Evolutionary conservation across 2,113 vertebrate species (phyloP).

Genomic region (Gopherus flavomarginatus): DNA sequence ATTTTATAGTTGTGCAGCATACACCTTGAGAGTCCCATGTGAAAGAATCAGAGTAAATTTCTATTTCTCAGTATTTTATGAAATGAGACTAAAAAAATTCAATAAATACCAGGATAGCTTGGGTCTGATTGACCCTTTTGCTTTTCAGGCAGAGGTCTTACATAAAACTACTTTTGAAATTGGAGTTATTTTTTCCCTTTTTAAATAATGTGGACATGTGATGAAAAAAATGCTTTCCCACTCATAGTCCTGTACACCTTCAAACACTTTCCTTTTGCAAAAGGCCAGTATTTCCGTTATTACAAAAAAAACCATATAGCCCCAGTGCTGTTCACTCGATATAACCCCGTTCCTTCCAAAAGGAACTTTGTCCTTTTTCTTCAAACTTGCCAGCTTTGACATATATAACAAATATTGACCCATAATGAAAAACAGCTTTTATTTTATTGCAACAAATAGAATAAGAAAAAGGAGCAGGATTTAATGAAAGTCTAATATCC

Average conservation of each 20-base stretch:
- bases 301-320: neutral
- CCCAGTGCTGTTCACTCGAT: neutral
- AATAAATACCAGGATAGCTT: accelerated
- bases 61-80: neutral
- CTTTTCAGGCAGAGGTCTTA: accelerated
- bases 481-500: neutral
- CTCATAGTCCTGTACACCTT: neutral
- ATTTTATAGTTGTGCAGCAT: accelerated
- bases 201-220: accelerated
- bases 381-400: neutral
- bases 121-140: neutral
- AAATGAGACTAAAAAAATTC: neutral
- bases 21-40: accelerated
- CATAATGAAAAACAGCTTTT: neutral
- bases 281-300: neutral
- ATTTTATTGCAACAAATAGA: neutral
- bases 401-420: neutral
- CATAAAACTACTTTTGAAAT: accelerated
- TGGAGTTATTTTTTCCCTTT: accelerated
- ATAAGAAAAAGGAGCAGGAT: neutral
- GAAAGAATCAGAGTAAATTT: neutral
- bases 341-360: neutral
- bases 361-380: neutral
- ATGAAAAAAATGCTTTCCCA: neutral
- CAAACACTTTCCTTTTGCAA: neutral